Conservation (phyloP, 2,113 vertebrate species). For the Struthidea cinerea region DNA sequence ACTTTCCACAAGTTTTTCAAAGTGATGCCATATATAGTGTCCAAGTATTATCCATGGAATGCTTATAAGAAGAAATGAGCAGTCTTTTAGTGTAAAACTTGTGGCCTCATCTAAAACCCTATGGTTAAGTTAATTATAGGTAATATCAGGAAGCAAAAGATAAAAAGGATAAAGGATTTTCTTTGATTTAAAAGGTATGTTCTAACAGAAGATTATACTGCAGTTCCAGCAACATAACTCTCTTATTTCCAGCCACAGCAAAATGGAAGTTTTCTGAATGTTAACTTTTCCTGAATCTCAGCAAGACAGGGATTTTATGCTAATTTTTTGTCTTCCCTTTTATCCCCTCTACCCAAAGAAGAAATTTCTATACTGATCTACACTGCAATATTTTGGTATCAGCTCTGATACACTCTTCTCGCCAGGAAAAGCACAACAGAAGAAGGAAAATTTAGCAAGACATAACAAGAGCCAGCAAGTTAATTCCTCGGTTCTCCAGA, state of each 20-base stretch:
- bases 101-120: not conserved
- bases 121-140: not conserved
- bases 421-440: not conserved
- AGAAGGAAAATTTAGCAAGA: not conserved
- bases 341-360: not conserved
- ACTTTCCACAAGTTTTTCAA: not conserved
- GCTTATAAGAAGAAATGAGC: not conserved
- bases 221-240: not conserved
- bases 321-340: not conserved
- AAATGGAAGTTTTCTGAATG: not conserved
- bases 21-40: not conserved
- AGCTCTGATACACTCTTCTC: not conserved
- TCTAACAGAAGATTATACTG: not conserved
- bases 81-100: not conserved
- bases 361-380: not conserved
- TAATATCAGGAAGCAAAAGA: not conserved
- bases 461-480: not conserved
- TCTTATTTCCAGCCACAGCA: rapidly evolving
- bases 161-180: not conserved
- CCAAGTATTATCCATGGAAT: not conserved
- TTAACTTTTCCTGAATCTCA: not conserved
- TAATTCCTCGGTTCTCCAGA: not conserved
- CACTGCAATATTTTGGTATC: not conserved
- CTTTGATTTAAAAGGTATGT: not conserved
- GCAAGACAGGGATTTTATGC: not conserved